Base-by-base conservation (phyloP, 2,888 invertebrate species). In the Hypena proboscidalis region DNA sequence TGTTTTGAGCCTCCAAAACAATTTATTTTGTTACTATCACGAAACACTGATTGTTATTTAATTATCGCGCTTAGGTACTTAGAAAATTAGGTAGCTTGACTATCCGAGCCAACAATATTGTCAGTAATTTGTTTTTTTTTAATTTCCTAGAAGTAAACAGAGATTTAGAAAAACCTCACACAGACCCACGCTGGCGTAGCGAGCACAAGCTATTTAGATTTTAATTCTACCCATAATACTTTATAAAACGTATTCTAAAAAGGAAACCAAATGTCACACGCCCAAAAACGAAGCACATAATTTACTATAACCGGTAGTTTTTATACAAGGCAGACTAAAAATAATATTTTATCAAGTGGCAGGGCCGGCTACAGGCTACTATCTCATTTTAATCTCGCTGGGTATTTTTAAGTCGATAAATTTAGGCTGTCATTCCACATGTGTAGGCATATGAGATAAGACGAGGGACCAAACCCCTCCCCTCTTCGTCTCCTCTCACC, bases 401-500 rank as follows among this genome's bases (percentile, higher is more conserved):
- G 80, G 74, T 88, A 85, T 86, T 88, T 88, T 87, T 83, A 81
- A 84, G 86, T 80, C 88, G 83, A 89, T 89, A 90, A 90, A 90
- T 89, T 89, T 85, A 83, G 81, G 75, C 62, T 88, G 89, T 87
- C 89, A 84, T 66, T 71, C 76, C 85, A 84, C 85, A 88, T 84
- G 83, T 87, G 83, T 74, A 71, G 77, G 70, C 60, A 54, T 57
- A 55, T 39, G 56, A 83, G 87, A 89, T 87, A 86, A 84, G 83
- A 74, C 66, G 64, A 41, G 39, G 22, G 55, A 52, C 59, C 64
- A 56, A 57, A 52, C 69, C 70, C 74, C 81, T 82, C 83, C 81
- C 83, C 85, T 82, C 68, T n/a, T 64, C 44, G 39, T 14, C 54
- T 53, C 59, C 64, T 56, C 57, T 53, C 69, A 70, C 74, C 81